These are phyloP conservation scores for Ormyrus rosae DNA, from an alignment of 2,888 invertebrate genomes.

Conservation along the genomic window DNA sequence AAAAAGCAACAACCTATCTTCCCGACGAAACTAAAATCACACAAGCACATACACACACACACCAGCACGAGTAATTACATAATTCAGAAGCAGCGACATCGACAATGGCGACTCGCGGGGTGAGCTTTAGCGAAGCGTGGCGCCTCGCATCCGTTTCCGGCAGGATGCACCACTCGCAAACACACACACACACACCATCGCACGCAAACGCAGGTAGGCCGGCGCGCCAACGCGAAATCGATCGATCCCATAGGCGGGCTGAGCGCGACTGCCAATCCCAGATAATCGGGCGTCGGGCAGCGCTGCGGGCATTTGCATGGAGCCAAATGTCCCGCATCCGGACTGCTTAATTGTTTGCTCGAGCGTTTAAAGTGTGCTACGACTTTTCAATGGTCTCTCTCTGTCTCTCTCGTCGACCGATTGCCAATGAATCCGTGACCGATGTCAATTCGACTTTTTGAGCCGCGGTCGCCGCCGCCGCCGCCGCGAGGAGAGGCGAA, in stretches of 20 bases:
- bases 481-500: not conserved
- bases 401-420: not conserved
- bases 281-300: conserved; percentile 35
- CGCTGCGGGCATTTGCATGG: conserved; percentile 14
- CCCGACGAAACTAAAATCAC: too few relatives aligned
- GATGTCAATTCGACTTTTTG: not conserved
- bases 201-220: not conserved
- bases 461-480: not conserved
- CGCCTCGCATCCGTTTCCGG: conserved; percentile 72
- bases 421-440: not conserved
- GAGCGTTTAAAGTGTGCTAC: not conserved
- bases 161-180: conserved; percentile 67
- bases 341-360: not conserved
- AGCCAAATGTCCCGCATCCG: conserved; percentile 37
- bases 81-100: not conserved
- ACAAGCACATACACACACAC: not conserved
- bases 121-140: conserved; percentile 69
- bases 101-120: conserved; percentile 57
- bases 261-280: conserved; percentile 5
- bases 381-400: not conserved
- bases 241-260: conserved; percentile 34
- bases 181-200: not conserved
- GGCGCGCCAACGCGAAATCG: conserved; percentile 47
- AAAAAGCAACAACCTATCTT: not conserved
- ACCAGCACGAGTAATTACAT: not conserved